Base-by-base conservation (phyloP, 2,113 vertebrate genomes). In the Erinaceus europaeus region DNA sequence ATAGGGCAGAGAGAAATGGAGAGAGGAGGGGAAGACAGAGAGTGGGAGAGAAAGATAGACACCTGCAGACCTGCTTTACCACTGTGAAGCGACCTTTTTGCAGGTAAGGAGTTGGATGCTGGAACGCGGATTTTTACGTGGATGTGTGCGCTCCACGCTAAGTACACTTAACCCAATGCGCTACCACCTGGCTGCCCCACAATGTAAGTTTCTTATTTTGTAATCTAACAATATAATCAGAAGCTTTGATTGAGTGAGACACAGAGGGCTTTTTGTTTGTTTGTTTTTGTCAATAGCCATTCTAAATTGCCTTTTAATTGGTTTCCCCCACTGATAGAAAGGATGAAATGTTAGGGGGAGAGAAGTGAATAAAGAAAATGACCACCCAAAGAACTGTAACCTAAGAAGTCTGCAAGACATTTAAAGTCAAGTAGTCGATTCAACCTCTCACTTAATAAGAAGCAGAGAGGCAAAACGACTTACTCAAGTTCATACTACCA, bases 211-310 rank as follows among this genome's bases (percentile, higher is more conserved):
- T 88, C 90, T 64, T 77, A 77, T 15, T 57, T 32, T 79, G 53
- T 93, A 91, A 82, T 92, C 88, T 79, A 88, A 73, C 20, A 80
- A 69, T 68, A 91, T 91, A 94, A 92, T 92, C 86, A 83, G 83
- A 91, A 85, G 29, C 90, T 90, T 90, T 88, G 67, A 85, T 59
- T 86, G 59, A 91, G 29, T 69, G 27, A 27, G 92, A 76, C 34
- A 79, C 1, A 89, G 65, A 90, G 67, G 44, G 55, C 84, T 86
- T 88, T 52, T 72, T 46, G 83, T 72, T 76, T 90, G 76, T 36
- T 88, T 52, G 67, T 46, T 83, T 72, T 76, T 90, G 76, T 36
- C 88, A 52, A 79, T 80, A 91, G 84, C 27, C 79, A 94, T 42
- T 87, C 27, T 12, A 40, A 90, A 93, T 83, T 90, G 76, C 55